A percentile compares a stretch with the other conserved stretches of the same genome.
Evolutionary conservation across 2,888 invertebrate species (phyloP).

Genomic region (Rhagonycha lutea): DNA sequence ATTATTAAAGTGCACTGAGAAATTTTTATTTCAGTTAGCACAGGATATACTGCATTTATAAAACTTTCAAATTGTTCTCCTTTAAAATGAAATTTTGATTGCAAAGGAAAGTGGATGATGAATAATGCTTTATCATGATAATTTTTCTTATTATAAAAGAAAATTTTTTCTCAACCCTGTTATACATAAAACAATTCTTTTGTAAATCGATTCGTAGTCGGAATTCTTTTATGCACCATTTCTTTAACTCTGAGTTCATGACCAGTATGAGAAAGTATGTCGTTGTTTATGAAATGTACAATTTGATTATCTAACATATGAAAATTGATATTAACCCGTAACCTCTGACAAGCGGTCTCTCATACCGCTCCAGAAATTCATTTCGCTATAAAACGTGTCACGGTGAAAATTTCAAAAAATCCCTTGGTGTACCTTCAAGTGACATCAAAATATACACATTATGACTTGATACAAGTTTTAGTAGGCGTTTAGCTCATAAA

Average conservation of each 20-base stretch:
- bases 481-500: too few relatives aligned
- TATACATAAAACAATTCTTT: neutral
- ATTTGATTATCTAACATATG: conserved; percentile 9
- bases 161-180: neutral
- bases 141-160: neutral
- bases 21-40: neutral
- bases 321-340: conserved; percentile 16
- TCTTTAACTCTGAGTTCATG: neutral
- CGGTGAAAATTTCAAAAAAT: too few relatives aligned
- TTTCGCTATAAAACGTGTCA: too few relatives aligned
- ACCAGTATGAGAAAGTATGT: neutral
- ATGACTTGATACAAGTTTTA: too few relatives aligned
- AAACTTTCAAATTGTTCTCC: neutral
- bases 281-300: conserved; percentile 1
- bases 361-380: too few relatives aligned
- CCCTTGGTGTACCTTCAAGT: too few relatives aligned
- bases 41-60: neutral
- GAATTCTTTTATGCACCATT: neutral
- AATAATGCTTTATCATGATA: neutral
- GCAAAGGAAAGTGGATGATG: neutral
- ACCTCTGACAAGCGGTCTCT: too few relatives aligned
- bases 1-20: neutral
- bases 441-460: too few relatives aligned
- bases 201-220: neutral
- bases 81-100: neutral